These are phyloP conservation scores for Macrosiphum euphorbiae DNA, from an alignment of 2,888 invertebrate species.

Conservation along the genomic window DNA sequence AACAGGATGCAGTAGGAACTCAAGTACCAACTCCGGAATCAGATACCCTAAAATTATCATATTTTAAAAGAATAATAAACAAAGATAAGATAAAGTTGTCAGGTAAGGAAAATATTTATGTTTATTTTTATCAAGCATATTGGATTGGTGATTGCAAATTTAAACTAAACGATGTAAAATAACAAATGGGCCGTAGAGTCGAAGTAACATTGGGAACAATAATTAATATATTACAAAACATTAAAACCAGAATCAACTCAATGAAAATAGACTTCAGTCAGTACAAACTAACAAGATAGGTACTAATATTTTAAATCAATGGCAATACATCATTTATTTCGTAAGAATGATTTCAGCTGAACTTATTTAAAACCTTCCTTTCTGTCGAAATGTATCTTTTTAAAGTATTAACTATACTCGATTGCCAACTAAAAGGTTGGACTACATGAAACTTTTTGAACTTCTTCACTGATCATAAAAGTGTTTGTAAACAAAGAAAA, in stretches of 20 bases:
- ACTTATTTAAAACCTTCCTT: not conserved
- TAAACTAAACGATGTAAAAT: not conserved
- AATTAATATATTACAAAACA: not conserved
- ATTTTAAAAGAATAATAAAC: not conserved
- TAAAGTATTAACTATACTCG: not conserved
- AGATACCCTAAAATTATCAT: not conserved
- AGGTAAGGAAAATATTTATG: not conserved
- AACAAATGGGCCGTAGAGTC: not conserved
- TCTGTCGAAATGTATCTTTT: not conserved
- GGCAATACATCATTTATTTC: not conserved
- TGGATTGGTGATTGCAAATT: not conserved
- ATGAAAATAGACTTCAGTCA: not conserved
- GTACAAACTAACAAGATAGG: not conserved
- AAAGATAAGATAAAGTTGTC: not conserved
- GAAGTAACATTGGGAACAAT: not conserved
- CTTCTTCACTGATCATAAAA: not conserved
- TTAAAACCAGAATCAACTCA: not conserved
- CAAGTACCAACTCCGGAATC: not conserved
- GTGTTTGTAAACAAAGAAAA: not conserved
- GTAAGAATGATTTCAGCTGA: not conserved
- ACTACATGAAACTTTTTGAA: conserved; percentile 1
- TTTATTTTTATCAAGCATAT: not conserved
- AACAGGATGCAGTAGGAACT: not conserved
- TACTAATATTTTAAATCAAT: not conserved
- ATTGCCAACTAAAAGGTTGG: not conserved